A percentile compares a stretch with the other conserved stretches of the same genome.
phyloP scores from a whole-genome alignment of 2,888 invertebrate genomes.

The Tigriopus californicus region DNA sequence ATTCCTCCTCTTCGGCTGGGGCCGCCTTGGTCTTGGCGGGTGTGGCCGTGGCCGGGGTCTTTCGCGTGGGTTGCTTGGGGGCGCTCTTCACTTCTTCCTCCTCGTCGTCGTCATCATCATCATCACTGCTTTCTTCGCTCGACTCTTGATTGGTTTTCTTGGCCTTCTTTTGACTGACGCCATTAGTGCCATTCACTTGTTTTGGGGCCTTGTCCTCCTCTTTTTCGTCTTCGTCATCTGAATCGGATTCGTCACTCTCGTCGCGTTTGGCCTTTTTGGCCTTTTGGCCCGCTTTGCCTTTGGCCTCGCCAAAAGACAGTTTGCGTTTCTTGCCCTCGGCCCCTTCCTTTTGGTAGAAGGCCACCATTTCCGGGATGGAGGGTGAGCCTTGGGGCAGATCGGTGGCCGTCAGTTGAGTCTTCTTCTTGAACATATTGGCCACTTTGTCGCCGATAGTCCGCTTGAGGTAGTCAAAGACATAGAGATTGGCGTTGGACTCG shows the following conservation, averaged over 20 bases:
- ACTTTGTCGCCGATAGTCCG: neutral
- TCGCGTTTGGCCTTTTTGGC: neutral
- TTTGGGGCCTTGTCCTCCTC: constrained; percentile 6
- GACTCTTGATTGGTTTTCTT: too few species aligned
- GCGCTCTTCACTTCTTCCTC: constrained; percentile 4
- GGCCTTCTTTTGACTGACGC: too few species aligned
- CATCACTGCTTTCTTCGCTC: too few species aligned
- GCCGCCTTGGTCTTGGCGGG: neutral
- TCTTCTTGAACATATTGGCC: constrained; percentile 8
- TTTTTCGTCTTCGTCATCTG: neutral
- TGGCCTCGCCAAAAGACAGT: neutral
- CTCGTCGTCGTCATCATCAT: neutral
- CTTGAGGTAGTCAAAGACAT: constrained; percentile 11
- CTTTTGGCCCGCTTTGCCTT: neutral
- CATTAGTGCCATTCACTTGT: neutral
- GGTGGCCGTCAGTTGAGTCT: neutral
- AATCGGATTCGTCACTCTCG: neutral
- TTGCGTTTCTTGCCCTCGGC: neutral
- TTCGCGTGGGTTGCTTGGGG: neutral
- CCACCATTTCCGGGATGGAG: neutral
- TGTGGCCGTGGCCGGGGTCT: neutral
- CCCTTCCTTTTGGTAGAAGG: neutral
- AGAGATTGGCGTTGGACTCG: neutral
- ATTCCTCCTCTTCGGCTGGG: neutral
- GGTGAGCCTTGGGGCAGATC: constrained; percentile 5